A percentile compares a stretch with the other conserved stretches of the same genome.
These are phyloP conservation scores for Pseudochromis fuscus DNA, from an alignment of 2,797 vertebrate species.

Conservation along the genomic window DNA sequence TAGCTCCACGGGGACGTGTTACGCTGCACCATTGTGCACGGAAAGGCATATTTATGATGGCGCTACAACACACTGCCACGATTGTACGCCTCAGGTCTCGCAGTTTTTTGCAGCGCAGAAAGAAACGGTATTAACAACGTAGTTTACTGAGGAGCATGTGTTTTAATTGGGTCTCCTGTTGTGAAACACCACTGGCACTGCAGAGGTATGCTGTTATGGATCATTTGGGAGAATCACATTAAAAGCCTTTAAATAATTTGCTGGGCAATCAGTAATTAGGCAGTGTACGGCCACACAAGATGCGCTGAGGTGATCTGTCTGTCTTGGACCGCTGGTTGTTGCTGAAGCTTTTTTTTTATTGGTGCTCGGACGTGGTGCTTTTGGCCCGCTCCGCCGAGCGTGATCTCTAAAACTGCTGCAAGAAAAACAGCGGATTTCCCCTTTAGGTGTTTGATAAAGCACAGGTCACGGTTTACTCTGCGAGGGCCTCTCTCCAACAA, in stretches of 20 bases:
- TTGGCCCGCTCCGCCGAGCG: constrained; percentile 18
- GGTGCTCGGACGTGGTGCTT: constrained; percentile 34
- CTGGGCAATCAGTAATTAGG: constrained; percentile 39
- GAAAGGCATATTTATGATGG: constrained; percentile 48
- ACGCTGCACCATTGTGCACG: constrained; percentile 4
- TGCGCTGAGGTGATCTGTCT: constrained; percentile 13
- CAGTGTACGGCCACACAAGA: constrained; percentile 53
- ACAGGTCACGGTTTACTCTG: constrained; percentile 45
- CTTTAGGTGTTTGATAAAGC: constrained; percentile 52
- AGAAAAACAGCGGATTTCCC: constrained; percentile 54
- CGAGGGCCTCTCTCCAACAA: constrained; percentile 47
- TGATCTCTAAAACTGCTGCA: constrained; percentile 27
- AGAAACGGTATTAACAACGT: constrained; percentile 51
- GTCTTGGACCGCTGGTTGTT: constrained; percentile 4
- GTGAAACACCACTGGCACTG: constrained; percentile 48
- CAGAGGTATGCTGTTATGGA: constrained; percentile 46
- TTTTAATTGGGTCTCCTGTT: constrained; percentile 65
- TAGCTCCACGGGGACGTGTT: constrained; percentile 29
- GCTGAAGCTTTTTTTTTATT: constrained; percentile 24
- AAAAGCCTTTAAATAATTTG: constrained; percentile 42
- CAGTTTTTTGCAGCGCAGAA: constrained; percentile 42
- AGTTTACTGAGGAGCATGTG: constrained; percentile 48
- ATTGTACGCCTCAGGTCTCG: constrained; percentile 27
- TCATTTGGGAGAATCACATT: constrained; percentile 45
- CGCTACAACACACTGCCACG: constrained; percentile 26